Percentiles rank a stretch among this genome's conserved stretches.
Conservation (phyloP, 2,888 invertebrate genomes). For the Uropetala carovei region DNA sequence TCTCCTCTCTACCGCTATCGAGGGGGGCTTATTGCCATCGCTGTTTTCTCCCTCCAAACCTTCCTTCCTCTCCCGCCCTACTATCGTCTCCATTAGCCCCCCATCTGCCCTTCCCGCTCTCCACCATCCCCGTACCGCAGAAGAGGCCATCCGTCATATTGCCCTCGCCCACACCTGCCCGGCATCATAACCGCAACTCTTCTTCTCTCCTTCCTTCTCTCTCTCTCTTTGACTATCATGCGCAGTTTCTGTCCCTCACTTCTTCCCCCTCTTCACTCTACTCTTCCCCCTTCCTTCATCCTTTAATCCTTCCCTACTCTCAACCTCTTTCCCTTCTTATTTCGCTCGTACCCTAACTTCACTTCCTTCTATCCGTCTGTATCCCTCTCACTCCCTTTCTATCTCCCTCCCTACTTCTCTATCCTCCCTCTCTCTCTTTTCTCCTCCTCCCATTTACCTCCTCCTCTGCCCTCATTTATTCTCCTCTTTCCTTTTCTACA, state of each 20-base stretch:
- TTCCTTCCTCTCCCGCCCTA: neutral
- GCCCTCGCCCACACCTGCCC: conserved; percentile 7
- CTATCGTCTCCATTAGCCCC: conserved; percentile 11
- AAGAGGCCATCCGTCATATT: neutral
- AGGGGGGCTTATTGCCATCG: neutral
- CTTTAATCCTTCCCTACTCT: no score
- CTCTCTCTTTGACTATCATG: no score
- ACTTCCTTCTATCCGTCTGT: no score
- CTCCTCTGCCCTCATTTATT: neutral
- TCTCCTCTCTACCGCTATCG: neutral
- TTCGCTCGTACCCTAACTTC: no score
- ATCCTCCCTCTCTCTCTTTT: no score
- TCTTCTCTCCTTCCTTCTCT: neutral
- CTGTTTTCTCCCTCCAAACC: neutral
- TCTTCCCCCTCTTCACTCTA: no score
- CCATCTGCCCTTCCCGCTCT: neutral
- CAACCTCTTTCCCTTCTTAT: no score
- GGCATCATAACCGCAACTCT: neutral
- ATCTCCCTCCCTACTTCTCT: no score
- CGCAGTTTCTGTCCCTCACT: no score
- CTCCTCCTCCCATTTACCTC: no score
- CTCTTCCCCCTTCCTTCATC: no score
- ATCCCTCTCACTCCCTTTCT: no score
- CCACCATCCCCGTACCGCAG: neutral
- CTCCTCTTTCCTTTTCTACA: neutral